phyloP scores from a whole-genome alignment of 2,113 vertebrate species.

The Pseudopipra pipra region DNA sequence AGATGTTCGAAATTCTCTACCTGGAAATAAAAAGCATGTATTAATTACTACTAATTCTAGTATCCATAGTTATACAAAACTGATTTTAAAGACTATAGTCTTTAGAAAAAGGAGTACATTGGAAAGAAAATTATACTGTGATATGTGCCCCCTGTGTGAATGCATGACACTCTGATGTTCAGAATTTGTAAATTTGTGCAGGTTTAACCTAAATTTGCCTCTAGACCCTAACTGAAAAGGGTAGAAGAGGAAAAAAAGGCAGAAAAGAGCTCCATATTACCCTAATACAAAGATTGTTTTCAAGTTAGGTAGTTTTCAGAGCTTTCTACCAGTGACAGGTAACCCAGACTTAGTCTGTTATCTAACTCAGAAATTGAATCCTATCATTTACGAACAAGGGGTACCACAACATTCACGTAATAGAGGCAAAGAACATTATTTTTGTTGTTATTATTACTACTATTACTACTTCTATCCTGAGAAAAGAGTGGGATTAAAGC shows the following conservation, averaged over 20 bases:
- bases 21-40: neutral
- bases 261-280: neutral
- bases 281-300: neutral
- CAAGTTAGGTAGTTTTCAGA: neutral
- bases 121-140: neutral
- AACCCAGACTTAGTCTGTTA: neutral
- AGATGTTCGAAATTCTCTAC: neutral
- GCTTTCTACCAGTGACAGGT: neutral
- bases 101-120: neutral
- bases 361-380: neutral
- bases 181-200: neutral
- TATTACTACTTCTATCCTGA: neutral
- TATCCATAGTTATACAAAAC: neutral
- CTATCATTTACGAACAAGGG: neutral
- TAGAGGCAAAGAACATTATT: neutral
- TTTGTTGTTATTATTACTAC: neutral
- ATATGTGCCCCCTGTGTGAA: neutral
- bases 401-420: accelerated
- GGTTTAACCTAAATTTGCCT: neutral
- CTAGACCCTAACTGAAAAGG: neutral
- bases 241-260: neutral
- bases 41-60: neutral
- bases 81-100: neutral
- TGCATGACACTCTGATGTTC: neutral
- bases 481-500: neutral